These are phyloP conservation scores for Thinocorus orbignyianus DNA, from an alignment of 2,113 vertebrate genomes.

Conservation along the genomic window DNA sequence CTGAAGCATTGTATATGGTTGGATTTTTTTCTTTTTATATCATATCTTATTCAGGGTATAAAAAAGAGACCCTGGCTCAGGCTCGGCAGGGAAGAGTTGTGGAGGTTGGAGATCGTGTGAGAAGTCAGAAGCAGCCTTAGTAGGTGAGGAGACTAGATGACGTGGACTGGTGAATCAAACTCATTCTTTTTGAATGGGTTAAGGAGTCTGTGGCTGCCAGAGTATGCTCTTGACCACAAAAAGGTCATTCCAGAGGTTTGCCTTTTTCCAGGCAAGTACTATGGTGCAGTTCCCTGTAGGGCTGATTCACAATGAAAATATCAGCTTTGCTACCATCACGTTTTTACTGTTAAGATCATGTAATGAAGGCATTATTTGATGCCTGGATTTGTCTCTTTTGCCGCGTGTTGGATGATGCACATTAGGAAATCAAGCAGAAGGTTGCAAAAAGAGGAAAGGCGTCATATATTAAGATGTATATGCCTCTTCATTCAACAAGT, in stretches of 20 bases:
- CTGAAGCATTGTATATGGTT: not conserved
- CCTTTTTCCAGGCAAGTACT: not conserved
- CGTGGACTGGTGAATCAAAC: not conserved
- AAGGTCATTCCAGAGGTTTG: not conserved
- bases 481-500: not conserved
- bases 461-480: not conserved
- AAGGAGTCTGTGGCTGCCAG: not conserved
- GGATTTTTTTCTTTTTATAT: not conserved
- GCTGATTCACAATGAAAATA: not conserved
- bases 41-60: not conserved
- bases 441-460: not conserved
- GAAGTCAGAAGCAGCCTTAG: not conserved
- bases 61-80: not conserved
- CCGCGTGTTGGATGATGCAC: rapidly evolving
- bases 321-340: not conserved
- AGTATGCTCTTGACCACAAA: not conserved
- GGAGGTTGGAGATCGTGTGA: not conserved
- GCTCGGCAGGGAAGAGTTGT: not conserved
- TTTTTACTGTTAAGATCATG: not conserved
- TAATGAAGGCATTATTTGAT: not conserved
- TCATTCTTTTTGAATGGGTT: not conserved
- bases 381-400: not conserved
- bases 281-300: not conserved
- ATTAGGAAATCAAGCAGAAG: not conserved
- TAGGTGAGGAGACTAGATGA: not conserved